Evolutionary conservation across 2,113 vertebrate species (phyloP).

Genomic region (Chaetorhynchus papuensis): DNA sequence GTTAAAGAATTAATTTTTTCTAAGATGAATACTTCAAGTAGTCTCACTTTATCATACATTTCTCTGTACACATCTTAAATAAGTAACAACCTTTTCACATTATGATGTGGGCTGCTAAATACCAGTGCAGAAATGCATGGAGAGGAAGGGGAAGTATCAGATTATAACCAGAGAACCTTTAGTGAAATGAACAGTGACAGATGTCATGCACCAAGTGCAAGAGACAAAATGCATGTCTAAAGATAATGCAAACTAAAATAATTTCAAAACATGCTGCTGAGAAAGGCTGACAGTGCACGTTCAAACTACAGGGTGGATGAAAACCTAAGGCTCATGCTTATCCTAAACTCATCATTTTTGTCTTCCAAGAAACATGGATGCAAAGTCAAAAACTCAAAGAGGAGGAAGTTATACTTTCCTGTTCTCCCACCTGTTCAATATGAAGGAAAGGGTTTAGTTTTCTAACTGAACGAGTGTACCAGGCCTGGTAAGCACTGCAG

Average conservation of each 20-base stretch:
- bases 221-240: neutral
- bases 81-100: neutral
- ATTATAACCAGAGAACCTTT: neutral
- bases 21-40: neutral
- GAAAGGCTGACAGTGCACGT: neutral
- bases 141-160: neutral
- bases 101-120: neutral
- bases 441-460: neutral
- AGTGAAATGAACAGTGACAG: neutral
- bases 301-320: neutral
- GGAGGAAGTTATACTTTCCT: neutral
- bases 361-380: neutral
- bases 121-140: neutral
- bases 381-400: neutral
- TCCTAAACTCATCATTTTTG: neutral
- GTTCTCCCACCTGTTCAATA: neutral
- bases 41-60: neutral
- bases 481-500: neutral
- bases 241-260: neutral
- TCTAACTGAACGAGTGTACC: neutral
- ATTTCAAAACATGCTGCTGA: neutral
- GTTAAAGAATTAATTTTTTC: neutral
- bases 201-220: neutral
- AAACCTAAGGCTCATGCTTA: neutral
- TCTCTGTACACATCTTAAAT: neutral